Conservation (phyloP, 2,797 vertebrate genomes). For the Oceanodroma leucorhoa region DNA sequence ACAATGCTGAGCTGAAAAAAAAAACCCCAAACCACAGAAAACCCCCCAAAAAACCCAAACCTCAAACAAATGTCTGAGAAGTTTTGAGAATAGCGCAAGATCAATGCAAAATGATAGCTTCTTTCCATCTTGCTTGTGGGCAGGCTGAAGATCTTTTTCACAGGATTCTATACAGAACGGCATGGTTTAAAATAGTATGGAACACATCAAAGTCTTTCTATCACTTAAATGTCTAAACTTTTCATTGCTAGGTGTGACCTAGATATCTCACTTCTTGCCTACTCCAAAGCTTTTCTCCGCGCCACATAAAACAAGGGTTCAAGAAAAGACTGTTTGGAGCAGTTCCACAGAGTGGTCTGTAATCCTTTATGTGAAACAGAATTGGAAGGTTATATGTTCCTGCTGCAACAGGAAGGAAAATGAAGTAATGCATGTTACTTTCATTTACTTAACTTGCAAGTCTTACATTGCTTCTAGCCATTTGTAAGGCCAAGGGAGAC, state of each 20-base stretch:
- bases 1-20: background rate
- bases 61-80: background rate
- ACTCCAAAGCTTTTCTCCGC: background rate
- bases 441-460: background rate
- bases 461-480: background rate
- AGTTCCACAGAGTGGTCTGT: background rate
- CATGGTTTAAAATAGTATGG: background rate
- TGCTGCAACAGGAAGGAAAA: background rate
- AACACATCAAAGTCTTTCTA: background rate
- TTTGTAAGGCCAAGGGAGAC: background rate
- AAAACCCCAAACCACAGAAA: background rate
- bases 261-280: background rate
- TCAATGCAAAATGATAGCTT: background rate
- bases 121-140: background rate
- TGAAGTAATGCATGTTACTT: background rate
- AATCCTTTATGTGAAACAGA: background rate
- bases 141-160: background rate
- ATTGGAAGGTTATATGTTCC: background rate
- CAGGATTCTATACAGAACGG: background rate
- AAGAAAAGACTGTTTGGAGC: background rate
- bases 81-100: background rate
- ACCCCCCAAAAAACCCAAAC: rapidly evolving
- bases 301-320: background rate
- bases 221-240: background rate
- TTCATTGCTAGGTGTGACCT: background rate